Base-by-base conservation (phyloP, 2,797 vertebrate species). In the Dallia pectoralis region DNA sequence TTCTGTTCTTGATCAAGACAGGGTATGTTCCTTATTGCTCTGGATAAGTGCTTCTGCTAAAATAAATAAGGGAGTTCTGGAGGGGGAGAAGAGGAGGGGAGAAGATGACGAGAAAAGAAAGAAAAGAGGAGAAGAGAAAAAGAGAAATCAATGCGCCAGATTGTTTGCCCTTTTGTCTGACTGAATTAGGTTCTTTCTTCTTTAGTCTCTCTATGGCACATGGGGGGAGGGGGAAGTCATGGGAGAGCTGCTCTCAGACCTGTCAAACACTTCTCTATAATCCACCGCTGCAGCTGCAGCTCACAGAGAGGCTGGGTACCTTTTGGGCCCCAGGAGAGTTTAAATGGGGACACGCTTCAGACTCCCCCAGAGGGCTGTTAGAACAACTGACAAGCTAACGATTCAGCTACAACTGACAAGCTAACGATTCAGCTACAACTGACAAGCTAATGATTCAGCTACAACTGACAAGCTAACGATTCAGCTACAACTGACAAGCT, bases 171-270 rank as follows among this genome's bases (percentile, higher is more conserved):
- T 74, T 82, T 83, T 77, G 82, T 85, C 82, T 36, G 87, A 91
- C 91, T 93, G 88, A 93, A 93, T 91, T 89, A 84, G 77, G 79
- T 89, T 85, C 79, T 92, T 92, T 91, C 36, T 40, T 40, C 36
- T 93, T 87, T 85, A 82, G 79, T 82, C 80, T 75, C 73, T 71
- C 79, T 69, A 74, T 27, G 80, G 74, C 70, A 77, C 74, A 30
- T 22, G 77, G 78, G 74, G 72, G 63, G 71, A 79, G 87, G 86
- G 83, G 86, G 74, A n/a, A n/a, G n/a, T 81, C 75, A 82, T 51
- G 62, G 53, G 61, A 48, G 12, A 29, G 19, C 7, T 14, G 22
- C 18, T 44, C 30, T 36, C 44, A 71, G 51, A 67, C 33, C n/a
- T 47, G 18, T 27, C 15, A 63, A 44, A 32, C 32, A 69, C 32